Evolutionary conservation across 2,888 invertebrate genomes (phyloP).

Genomic region (Eupithecia pulchellata): DNA sequence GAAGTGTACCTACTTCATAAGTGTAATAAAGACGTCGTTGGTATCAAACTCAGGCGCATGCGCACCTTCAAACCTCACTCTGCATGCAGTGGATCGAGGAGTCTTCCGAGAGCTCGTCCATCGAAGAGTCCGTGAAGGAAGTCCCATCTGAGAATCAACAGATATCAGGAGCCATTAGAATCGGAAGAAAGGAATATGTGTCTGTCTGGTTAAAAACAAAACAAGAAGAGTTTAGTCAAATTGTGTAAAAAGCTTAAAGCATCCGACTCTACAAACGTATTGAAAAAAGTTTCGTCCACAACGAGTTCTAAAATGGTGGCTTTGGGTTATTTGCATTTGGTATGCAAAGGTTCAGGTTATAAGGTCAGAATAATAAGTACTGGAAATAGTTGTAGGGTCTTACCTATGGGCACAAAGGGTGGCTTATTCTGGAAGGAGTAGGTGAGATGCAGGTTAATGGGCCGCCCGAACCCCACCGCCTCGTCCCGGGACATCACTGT

Average conservation of each 20-base stretch:
- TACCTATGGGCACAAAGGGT: conserved; percentile 88
- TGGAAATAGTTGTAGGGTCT: conserved; percentile 40
- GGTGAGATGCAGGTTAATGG: conserved; percentile 94
- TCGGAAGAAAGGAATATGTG: background rate
- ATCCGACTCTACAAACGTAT: background rate
- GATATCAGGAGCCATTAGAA: background rate
- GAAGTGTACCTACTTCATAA: background rate
- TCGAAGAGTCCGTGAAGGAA: conserved; percentile 89
- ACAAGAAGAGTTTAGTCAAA: too few species aligned
- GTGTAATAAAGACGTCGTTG: background rate
- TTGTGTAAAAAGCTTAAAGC: background rate
- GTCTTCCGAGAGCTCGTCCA: conserved; percentile 94
- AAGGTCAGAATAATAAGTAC: too few species aligned
- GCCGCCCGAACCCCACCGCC: conserved; percentile 91
- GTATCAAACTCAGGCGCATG: background rate
- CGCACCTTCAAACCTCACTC: conserved; percentile 86
- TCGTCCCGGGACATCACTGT: conserved; percentile 89
- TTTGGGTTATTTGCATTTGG: background rate
- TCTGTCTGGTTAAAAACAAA: too few species aligned
- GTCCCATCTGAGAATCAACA: conserved; percentile 72
- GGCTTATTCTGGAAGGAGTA: conserved; percentile 95
- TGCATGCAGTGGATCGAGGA: conserved; percentile 95
- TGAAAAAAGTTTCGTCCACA: background rate
- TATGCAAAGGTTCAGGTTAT: background rate
- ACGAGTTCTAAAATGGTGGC: background rate